Conservation (phyloP, 2,888 invertebrate genomes). For the Imbricaverruca yamaguchii region DNA sequence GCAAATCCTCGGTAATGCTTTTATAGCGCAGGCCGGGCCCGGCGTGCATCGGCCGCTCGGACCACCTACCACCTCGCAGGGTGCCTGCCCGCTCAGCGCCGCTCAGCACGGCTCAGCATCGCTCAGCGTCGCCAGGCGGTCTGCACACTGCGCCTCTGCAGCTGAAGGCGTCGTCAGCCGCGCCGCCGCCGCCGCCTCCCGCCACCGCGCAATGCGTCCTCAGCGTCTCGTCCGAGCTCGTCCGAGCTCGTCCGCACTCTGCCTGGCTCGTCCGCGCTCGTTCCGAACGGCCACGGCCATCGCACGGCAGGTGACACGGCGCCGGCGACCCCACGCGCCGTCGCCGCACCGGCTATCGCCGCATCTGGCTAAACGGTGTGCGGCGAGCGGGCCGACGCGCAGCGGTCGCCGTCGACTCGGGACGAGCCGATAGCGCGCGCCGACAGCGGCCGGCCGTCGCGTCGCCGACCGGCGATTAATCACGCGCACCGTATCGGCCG, state of each 20-base stretch:
- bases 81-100: neutral
- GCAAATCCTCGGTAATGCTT: constrained; percentile 16
- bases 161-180: no score
- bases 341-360: neutral
- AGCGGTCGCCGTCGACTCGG: neutral
- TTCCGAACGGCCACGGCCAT: no score
- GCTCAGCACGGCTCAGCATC: no score
- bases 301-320: neutral
- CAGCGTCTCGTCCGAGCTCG: no score
- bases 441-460: neutral
- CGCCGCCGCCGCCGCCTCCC: no score
- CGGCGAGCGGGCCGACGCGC: neutral
- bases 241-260: no score
- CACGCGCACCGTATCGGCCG: neutral
- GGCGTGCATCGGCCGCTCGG: neutral
- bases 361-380: neutral
- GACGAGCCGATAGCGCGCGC: neutral
- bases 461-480: neutral
- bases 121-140: no score
- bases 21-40: neutral
- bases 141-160: no score
- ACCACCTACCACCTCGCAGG: constrained; percentile 1
- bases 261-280: no score
- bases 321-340: neutral
- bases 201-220: no score